Base-by-base conservation (phyloP, 2,888 invertebrate genomes). In the Arctia plantaginis region DNA sequence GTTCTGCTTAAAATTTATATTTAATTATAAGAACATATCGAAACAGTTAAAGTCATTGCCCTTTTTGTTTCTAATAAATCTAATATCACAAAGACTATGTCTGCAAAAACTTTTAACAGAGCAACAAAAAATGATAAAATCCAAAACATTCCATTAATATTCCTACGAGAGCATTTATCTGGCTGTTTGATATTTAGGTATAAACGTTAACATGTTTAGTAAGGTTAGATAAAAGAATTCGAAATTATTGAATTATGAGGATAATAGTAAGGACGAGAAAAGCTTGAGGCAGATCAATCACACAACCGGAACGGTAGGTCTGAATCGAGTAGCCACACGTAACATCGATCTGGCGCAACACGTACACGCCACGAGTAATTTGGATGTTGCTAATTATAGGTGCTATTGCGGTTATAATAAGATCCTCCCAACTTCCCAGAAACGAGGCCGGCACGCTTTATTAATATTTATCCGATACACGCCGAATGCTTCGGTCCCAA, bases 401-500 rank as follows among this genome's bases (percentile, higher is more conserved):
- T 93, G 94, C 93, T 95, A 94, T 95, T 95, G 95, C 95, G 95
- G 95, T 95, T 95, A 95, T 94, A 95, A 95, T 95, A 95, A 95
- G 95, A 95, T 95, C 93, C 92, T 93, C 94, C 92, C 92, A 92
- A 94, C 94, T 95, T 95, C 95, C 93, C 93, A 94, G 95, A 95
- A 95, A 93, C 93, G 95, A 94, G 95, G 95, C 94, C 95, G 93
- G 84, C 88, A 90, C 89, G 94, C 91, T 95, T 95, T 95, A 95
- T 95, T 95, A 95, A 95, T 95, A 95, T 95, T 95, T 95, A 95
- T 95, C 94, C 95, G 93, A 95, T 95, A 95, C 93, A 92, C 92
- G 89, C 88, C 89, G 92, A 92, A 91, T 88, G 88, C 87, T 87
- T 87, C 91, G 88, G 93, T 93, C 91, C 91, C 92, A 93, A 93